Conservation (phyloP, 2,888 invertebrate genomes). For the Furcula furcula region DNA sequence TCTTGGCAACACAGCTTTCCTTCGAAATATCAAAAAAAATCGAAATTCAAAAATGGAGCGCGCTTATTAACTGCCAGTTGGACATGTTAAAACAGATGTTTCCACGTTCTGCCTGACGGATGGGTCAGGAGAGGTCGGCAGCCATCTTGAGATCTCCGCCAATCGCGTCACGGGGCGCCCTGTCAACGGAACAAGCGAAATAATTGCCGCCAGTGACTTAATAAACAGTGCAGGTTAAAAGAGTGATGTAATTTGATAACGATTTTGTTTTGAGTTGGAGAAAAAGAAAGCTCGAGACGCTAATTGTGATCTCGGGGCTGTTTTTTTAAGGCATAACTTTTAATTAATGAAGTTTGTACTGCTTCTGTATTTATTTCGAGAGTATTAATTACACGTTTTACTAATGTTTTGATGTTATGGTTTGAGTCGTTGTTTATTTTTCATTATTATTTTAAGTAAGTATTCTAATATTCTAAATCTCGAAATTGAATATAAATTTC, state of each 20-base stretch:
- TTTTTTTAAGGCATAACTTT: constrained; percentile 1
- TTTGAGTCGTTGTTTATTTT: no score
- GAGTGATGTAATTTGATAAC: constrained; percentile 53
- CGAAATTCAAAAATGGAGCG: constrained; percentile 49
- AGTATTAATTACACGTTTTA: background rate
- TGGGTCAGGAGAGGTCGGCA: constrained; percentile 73
- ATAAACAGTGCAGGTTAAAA: constrained; percentile 53
- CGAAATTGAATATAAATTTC: no score
- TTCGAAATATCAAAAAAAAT: constrained; percentile 12
- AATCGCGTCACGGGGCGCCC: constrained; percentile 64
- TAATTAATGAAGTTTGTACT: constrained; percentile 2
- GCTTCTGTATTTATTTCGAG: background rate
- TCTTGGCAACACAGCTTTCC: constrained; percentile 1
- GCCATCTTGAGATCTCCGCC: constrained; percentile 75
- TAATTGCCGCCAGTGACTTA: constrained; percentile 67
- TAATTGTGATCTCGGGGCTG: constrained; percentile 1
- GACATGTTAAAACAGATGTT: constrained; percentile 79
- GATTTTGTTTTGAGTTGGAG: constrained; percentile 34
- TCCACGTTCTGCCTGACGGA: constrained; percentile 70
- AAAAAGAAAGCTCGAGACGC: constrained; percentile 5
- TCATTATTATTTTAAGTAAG: no score
- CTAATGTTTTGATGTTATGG: no score
- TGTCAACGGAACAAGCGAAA: constrained; percentile 65
- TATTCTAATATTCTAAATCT: no score
- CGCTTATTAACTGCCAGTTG: constrained; percentile 68